Conservation (phyloP, 2,797 vertebrate genomes). For the Xenops minutus region DNA sequence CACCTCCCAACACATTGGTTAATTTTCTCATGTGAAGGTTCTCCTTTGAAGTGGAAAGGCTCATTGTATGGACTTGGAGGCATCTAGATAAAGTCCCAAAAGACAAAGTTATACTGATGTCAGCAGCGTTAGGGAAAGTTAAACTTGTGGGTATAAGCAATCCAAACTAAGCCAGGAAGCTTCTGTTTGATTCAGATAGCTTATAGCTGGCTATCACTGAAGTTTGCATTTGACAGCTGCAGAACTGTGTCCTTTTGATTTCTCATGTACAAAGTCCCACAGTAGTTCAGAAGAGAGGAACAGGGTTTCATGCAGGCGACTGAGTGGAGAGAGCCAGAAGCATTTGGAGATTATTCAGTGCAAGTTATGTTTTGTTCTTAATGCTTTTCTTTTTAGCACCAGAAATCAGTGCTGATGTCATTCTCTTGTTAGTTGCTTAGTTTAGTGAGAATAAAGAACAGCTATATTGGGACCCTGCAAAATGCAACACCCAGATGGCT, state of each 20-base stretch:
- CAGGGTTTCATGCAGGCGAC: background rate
- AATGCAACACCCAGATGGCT: conserved; percentile 33
- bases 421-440: background rate
- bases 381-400: conserved; percentile 8
- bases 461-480: conserved; percentile 30
- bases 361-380: background rate
- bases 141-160: background rate
- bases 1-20: background rate
- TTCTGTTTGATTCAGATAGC: background rate
- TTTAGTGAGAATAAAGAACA: conserved; percentile 31
- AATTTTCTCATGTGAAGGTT: background rate
- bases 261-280: background rate
- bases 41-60: background rate
- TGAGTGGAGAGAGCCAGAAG: background rate
- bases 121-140: background rate
- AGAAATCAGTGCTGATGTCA: conserved; percentile 12
- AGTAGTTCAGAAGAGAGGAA: background rate
- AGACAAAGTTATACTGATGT: background rate
- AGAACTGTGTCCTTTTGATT: background rate
- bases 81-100: background rate
- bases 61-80: background rate
- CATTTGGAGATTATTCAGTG: background rate
- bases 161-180: background rate
- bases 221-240: background rate
- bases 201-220: background rate